A percentile compares a stretch with the other conserved stretches of the same genome.
Conservation (phyloP, 2,113 vertebrate genomes). For the Prochilodus magdalenae region DNA sequence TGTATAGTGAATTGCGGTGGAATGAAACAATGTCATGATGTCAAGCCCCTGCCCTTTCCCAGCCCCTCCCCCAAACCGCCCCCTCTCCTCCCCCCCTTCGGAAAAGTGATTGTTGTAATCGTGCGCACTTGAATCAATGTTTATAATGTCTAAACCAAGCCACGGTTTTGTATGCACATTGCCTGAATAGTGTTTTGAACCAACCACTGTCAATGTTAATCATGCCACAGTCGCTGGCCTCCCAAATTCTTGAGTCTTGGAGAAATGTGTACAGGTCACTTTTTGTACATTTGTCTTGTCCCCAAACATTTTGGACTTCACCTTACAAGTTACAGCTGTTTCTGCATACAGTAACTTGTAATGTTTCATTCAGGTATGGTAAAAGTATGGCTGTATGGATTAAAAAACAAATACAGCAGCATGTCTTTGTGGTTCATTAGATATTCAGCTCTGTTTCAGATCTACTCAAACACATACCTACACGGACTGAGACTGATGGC, state of each 20-base stretch:
- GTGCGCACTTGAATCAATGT: slow-evolving; percentile 60
- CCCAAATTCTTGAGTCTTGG: slow-evolving; percentile 52
- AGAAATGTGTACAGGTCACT: slow-evolving; percentile 62
- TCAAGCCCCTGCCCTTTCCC: slow-evolving; percentile 50
- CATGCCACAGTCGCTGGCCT: slow-evolving; percentile 53
- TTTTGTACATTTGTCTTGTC: slow-evolving; percentile 60
- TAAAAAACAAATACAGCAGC: slow-evolving; percentile 57
- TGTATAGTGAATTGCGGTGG: slow-evolving; percentile 62
- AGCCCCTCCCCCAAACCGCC: slow-evolving; percentile 17
- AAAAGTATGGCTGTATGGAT: slow-evolving; percentile 61
- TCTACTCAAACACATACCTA: not conserved
- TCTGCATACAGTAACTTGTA: slow-evolving; percentile 58
- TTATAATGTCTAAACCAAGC: slow-evolving; percentile 63
- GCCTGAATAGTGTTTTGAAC: slow-evolving; percentile 61
- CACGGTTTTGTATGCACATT: slow-evolving; percentile 63
- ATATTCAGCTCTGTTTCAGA: not conserved
- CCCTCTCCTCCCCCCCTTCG: slow-evolving; percentile 35
- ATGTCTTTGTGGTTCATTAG: slow-evolving; percentile 22
- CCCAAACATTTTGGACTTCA: slow-evolving; percentile 59
- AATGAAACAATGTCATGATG: slow-evolving; percentile 62
- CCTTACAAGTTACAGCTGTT: slow-evolving; percentile 55
- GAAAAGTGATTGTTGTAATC: slow-evolving; percentile 61
- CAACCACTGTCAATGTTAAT: slow-evolving; percentile 58
- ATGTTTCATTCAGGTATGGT: slow-evolving; percentile 61
- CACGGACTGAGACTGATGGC: no score